Evolutionary conservation across 1,140 invertebrate genomes (phyloP), one percentile per base, ranked within the genome.

Genomic region (Bombus fervidus): DNA sequence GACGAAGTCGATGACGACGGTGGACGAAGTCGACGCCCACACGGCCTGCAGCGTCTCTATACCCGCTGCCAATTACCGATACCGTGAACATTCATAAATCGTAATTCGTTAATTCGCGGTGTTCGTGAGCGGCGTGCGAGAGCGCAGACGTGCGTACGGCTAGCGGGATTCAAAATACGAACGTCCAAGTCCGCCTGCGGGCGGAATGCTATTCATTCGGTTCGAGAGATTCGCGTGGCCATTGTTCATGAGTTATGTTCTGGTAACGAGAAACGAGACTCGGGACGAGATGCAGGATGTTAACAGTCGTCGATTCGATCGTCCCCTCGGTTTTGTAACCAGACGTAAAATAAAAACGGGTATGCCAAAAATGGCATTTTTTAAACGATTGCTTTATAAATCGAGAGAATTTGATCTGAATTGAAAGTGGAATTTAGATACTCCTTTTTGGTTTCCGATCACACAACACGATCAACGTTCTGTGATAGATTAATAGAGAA

Each of bases 231-330:
- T 83, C 87, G 31, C 66, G 71, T 64, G 83, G 59, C 85, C 83
- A 90, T 91, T 90, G 89, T 91, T 91, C 77, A 53, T 91, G 89
- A 91, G 84, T 91, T 91, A 91, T 91, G 89, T 90, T 90, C 84
- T 69, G 71, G 83, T 91, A 91, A 91, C 89, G 86, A 91, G 89
- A 85, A 86, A 87, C 83, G 89, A 90, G 83, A 64, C 82, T 90
- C 83, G 59, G 25, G 34, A 69, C 64, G 72, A 68, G 68, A 71
- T 68, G 79, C 78, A 64, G 37, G 75, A 84, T 77, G 78, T 87
- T 91, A 91, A 90, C 86, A 73, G 78, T 81, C 75, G 75, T 74
- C 76, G 82, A 90, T 88, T 75, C 89, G 87, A 86, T 77, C 84
- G 80, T 74, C 77, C 57, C 28, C 37, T 37, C 34, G 74, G 34